Evolutionary conservation across 1,140 invertebrate genomes (phyloP).

Genomic region (Apis florea): DNA sequence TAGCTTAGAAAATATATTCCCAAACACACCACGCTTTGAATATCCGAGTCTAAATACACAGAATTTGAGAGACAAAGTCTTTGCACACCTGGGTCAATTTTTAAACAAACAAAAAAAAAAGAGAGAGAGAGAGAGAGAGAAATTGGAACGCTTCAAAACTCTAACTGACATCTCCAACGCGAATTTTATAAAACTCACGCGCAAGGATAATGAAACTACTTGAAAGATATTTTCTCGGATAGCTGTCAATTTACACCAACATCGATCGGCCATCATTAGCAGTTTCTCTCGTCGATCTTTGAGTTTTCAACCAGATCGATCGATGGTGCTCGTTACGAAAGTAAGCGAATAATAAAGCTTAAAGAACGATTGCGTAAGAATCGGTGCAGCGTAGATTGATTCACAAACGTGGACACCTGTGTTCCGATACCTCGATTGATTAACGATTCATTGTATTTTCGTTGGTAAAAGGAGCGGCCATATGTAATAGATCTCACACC

Average conservation of each 20-base stretch:
- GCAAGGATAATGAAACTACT: background rate
- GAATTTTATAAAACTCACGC: background rate
- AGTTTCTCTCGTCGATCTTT: background rate
- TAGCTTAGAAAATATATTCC: background rate
- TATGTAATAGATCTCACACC: background rate
- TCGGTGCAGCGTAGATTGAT: background rate
- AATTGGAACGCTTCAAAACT: background rate
- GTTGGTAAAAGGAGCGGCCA: background rate
- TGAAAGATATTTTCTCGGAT: background rate
- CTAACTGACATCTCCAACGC: background rate
- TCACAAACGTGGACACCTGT: slow-evolving; percentile 19
- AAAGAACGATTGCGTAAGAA: slow-evolving; percentile 10
- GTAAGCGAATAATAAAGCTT: no score
- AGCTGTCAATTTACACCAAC: background rate
- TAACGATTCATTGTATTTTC: slow-evolving; percentile 41
- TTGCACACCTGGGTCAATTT: background rate
- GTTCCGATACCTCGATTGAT: slow-evolving; percentile 33
- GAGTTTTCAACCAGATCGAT: background rate
- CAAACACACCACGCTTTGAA: background rate
- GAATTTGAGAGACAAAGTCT: background rate
- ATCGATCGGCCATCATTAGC: background rate
- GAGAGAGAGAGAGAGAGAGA: no score
- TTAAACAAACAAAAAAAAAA: background rate
- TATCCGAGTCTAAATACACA: background rate
- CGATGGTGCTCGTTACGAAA: background rate